phyloP scores from a whole-genome alignment of 2,888 invertebrate species.

The Catocala sponsa region DNA sequence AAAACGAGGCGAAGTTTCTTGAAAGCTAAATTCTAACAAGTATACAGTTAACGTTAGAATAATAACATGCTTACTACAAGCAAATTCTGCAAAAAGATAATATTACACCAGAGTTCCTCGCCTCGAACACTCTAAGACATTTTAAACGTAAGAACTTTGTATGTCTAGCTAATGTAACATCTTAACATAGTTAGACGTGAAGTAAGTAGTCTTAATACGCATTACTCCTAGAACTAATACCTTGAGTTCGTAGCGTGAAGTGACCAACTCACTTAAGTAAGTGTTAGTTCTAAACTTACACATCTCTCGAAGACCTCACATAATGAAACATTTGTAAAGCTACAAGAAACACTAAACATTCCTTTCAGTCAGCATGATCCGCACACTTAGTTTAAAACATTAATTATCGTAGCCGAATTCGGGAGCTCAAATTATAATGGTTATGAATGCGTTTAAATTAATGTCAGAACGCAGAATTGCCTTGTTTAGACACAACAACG shows the following conservation, averaged over 20 bases:
- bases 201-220: background rate
- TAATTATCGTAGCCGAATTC: constrained; percentile 46
- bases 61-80: background rate
- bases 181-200: background rate
- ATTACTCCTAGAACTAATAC: background rate
- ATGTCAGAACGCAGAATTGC: constrained; percentile 69
- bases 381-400: constrained; percentile 33
- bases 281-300: background rate
- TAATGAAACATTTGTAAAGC: background rate
- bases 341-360: constrained; percentile 16
- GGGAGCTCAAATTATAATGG: constrained; percentile 45
- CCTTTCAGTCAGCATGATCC: constrained; percentile 18
- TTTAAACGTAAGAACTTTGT: background rate
- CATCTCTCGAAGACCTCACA: background rate
- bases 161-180: too few relatives aligned
- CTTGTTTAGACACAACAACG: constrained; percentile 57
- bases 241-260: background rate
- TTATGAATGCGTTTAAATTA: constrained; percentile 65
- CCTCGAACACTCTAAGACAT: background rate
- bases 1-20: constrained; percentile 1
- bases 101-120: background rate
- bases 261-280: background rate
- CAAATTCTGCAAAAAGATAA: background rate
- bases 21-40: background rate
- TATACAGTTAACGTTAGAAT: background rate